These are phyloP conservation scores for Pelodiscus sinensis DNA, from an alignment of 2,113 vertebrate genomes.

Conservation along the genomic window DNA sequence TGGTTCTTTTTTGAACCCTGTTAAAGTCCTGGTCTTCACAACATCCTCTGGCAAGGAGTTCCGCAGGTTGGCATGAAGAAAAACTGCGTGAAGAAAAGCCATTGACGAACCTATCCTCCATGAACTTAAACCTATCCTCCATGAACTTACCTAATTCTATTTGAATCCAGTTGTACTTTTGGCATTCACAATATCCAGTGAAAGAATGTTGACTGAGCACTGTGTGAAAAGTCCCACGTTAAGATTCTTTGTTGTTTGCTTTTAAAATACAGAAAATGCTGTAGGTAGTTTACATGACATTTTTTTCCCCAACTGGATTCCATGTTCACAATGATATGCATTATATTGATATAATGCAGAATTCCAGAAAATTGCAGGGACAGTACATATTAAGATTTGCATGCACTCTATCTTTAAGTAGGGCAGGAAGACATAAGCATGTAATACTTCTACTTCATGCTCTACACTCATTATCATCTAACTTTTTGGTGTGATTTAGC, in stretches of 20 bases:
- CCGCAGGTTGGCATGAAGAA: too few relatives aligned
- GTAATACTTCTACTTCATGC: background rate
- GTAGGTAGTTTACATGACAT: background rate
- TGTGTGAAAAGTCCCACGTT: background rate
- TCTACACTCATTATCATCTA: background rate
- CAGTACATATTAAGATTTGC: background rate
- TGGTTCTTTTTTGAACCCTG: background rate
- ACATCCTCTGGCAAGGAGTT: background rate
- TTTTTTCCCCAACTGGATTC: background rate
- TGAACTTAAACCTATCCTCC: background rate
- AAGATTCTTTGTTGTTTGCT: background rate
- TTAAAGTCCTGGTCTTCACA: background rate
- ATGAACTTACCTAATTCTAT: background rate
- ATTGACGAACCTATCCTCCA: background rate
- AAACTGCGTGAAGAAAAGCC: too few relatives aligned
- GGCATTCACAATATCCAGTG: background rate
- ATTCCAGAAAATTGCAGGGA: background rate
- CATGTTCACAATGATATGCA: background rate
- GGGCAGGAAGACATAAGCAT: background rate
- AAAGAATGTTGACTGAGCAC: background rate
- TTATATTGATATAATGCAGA: background rate
- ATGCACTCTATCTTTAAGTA: background rate
- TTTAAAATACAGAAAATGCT: background rate
- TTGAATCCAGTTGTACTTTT: background rate
- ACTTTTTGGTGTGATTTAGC: background rate